phyloP scores from a whole-genome alignment of 1,140 invertebrate genomes.

The Apis mellifera region Amel_HAv3.1 CM009931.2:8084001-8084500 shows the following conservation, averaged over 20 bases:
- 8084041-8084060: no score
- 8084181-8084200: slow-evolving; percentile 42
- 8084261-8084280: slow-evolving; percentile 47
- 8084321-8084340: slow-evolving; percentile 22
- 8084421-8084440: no score
- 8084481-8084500: no score
- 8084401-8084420: no score
- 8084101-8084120: slow-evolving; percentile 6
- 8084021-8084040: no score
- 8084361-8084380: no score
- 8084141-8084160: neutral
- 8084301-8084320: slow-evolving; percentile 27
- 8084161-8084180: slow-evolving; percentile 12
- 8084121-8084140: slow-evolving; percentile 18
- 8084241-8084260: slow-evolving; percentile 45
- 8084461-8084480: no score
- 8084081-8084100: neutral
- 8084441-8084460: no score
- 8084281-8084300: slow-evolving; percentile 42
- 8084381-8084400: no score
- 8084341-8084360: neutral
- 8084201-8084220: slow-evolving; percentile 45
- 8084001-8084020: no score
- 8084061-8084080: no score
- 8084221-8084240: neutral